Conservation (phyloP, 2,888 invertebrate species). For the Dioctria rufipes region DNA sequence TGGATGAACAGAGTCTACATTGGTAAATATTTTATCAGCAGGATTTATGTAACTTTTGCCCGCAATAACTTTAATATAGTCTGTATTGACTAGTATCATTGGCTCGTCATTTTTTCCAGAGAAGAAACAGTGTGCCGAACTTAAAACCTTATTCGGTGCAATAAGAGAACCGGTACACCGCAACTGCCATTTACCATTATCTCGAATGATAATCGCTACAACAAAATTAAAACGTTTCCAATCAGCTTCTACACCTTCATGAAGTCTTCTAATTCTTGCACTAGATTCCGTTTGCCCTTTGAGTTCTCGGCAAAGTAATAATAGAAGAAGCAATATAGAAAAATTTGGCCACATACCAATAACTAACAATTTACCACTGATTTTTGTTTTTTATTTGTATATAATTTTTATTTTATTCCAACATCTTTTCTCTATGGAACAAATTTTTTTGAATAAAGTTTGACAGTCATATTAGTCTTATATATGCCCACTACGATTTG, state of each 20-base stretch:
- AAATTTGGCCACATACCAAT: not conserved
- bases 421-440: too few relatives aligned
- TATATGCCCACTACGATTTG: too few relatives aligned
- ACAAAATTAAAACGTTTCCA: conserved; percentile 51
- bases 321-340: not conserved
- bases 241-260: conserved; percentile 27
- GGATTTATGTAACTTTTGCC: not conserved
- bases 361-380: not conserved
- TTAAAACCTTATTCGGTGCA: conserved; percentile 28
- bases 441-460: too few relatives aligned
- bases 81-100: not conserved
- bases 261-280: conserved; percentile 62
- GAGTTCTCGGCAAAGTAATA: not conserved
- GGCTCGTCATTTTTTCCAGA: conserved; percentile 18
- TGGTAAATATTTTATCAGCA: not conserved
- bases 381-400: too few relatives aligned
- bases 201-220: conserved; percentile 42
- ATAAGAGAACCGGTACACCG: conserved; percentile 55
- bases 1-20: not conserved
- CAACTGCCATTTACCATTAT: conserved; percentile 21
- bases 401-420: too few relatives aligned
- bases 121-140: conserved; percentile 54
- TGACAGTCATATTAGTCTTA: too few relatives aligned
- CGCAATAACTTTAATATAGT: not conserved
- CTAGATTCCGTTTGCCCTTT: conserved; percentile 61